A percentile compares a stretch with the other conserved stretches of the same genome.
Conservation (phyloP, 2,888 invertebrate genomes). For the Synergus laeviventris region DNA sequence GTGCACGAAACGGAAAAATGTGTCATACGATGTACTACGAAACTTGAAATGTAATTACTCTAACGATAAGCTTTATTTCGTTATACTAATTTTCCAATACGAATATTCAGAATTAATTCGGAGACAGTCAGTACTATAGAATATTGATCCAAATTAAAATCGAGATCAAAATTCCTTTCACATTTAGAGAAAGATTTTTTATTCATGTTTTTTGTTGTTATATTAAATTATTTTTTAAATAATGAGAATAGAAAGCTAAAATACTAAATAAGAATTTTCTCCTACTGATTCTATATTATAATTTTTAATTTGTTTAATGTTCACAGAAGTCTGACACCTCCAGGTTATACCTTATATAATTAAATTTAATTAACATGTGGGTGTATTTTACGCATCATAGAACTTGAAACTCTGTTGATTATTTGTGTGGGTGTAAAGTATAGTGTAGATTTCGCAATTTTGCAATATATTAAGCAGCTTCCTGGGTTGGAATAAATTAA, state of each 20-base stretch:
- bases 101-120: slow-evolving; percentile 26
- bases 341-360: background rate
- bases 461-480: background rate
- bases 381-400: background rate
- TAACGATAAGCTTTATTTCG: slow-evolving; percentile 16
- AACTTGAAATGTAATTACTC: slow-evolving; percentile 42
- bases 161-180: background rate
- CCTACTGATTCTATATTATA: background rate
- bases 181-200: background rate
- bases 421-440: background rate
- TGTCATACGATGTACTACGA: slow-evolving; percentile 18
- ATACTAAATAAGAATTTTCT: too few species aligned
- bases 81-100: slow-evolving; percentile 29
- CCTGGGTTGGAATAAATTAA: background rate
- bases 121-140: background rate
- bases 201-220: background rate
- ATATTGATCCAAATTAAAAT: background rate
- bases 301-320: background rate
- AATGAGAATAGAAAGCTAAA: background rate
- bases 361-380: background rate
- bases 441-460: background rate
- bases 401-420: background rate
- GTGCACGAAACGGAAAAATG: slow-evolving; percentile 36
- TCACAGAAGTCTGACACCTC: background rate
- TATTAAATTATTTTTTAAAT: background rate